Conservation (phyloP, 1,140 invertebrate species). For the Oppia nitens region DNA sequence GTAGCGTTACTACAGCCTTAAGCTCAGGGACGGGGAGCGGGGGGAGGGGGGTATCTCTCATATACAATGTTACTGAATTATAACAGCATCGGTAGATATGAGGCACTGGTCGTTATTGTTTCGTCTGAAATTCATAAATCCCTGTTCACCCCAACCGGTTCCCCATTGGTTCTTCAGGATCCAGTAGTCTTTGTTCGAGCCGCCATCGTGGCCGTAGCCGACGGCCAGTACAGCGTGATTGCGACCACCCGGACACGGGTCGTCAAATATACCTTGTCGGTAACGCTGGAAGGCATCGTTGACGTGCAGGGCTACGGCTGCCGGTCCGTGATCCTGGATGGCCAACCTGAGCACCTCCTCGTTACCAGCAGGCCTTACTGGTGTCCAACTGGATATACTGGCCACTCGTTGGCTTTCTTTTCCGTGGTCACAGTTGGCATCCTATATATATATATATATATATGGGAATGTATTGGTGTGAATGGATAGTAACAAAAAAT, state of each 20-base stretch:
- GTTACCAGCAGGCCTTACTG: conserved; percentile 1
- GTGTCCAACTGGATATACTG: neutral
- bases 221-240: conserved; percentile 28
- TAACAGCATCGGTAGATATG: conserved; percentile 43
- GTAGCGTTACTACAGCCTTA: too few species aligned
- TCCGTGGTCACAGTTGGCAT: neutral
- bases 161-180: conserved; percentile 39
- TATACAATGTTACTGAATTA: neutral
- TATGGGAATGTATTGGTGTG: too few species aligned
- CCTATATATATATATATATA: too few species aligned
- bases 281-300: conserved; percentile 5
- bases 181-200: conserved; percentile 29
- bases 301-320: conserved; percentile 38
- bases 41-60: too few species aligned
- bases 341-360: conserved; percentile 31
- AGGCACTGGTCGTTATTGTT: conserved; percentile 76
- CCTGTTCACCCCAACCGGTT: conserved; percentile 27
- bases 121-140: conserved; percentile 74
- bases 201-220: conserved; percentile 25
- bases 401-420: neutral
- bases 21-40: too few species aligned
- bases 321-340: conserved; percentile 35
- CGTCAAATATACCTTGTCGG: conserved; percentile 5
- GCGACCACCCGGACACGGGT: conserved; percentile 19
- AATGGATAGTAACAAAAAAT: too few species aligned